A percentile compares a stretch with the other conserved stretches of the same genome.
Evolutionary conservation across 2,888 invertebrate genomes (phyloP).

Genomic region (Trissolcus brochymenae): DNA sequence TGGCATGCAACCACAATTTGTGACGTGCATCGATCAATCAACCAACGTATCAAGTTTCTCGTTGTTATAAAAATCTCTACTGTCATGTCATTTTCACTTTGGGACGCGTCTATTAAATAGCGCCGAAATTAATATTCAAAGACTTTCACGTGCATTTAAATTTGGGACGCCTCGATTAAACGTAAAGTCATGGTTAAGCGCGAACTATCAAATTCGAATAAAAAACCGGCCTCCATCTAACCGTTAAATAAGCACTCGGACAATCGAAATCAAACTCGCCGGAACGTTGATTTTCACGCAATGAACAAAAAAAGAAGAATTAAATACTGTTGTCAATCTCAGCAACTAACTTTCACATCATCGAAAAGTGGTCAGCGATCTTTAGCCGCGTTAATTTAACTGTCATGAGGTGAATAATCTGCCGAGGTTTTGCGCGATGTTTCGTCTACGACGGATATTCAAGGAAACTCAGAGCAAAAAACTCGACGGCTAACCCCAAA

Average conservation of each 20-base stretch:
- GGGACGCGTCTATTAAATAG: conserved; percentile 27
- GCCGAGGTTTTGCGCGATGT: conserved; percentile 25
- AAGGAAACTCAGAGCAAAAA: conserved; percentile 14
- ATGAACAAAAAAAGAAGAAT: conserved; percentile 16
- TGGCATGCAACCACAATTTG: conserved; percentile 45
- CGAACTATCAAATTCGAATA: conserved; percentile 25
- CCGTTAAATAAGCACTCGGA: no score
- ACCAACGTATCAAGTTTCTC: conserved; percentile 46
- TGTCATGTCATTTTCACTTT: conserved; percentile 32
- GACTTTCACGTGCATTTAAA: conserved; percentile 45
- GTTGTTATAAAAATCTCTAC: conserved; percentile 47
- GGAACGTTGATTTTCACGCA: no score
- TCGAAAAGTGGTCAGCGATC: conserved; percentile 33
- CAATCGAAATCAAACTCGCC: no score
- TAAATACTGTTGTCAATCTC: conserved; percentile 49
- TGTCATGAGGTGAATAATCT: conserved; percentile 52
- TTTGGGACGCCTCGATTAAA: conserved; percentile 9
- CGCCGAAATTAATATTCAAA: conserved; percentile 48
- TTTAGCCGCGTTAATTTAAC: conserved; percentile 47
- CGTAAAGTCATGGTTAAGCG: conserved; percentile 19
- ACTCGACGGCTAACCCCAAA: conserved; percentile 17
- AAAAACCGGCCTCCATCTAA: conserved; percentile 5
- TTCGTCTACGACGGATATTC: conserved; percentile 22
- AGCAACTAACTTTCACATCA: conserved; percentile 28
- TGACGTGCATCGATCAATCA: conserved; percentile 55